Base-by-base conservation (phyloP, 2,113 vertebrate species). In the Protobothrops flavoviridis region DNA sequence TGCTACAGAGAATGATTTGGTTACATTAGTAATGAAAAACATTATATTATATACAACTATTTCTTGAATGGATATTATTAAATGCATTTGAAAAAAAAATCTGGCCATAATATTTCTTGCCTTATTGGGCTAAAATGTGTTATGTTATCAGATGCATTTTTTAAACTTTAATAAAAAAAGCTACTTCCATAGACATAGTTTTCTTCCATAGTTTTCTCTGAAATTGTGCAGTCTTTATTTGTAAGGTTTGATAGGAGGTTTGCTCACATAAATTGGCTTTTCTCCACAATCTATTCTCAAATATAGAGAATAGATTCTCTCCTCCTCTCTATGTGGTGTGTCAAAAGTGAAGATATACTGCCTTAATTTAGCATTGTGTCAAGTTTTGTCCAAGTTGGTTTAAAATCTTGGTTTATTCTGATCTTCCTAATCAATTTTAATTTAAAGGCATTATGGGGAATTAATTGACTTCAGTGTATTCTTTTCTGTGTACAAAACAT, bases 21-120 rank as follows among this genome's bases (percentile, higher is more conserved):
- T 87, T 93, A 21, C 17, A 48, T 20, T 59, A 88, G 39, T 93
- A 86, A 91, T 48, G 26, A 90, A 21, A 93, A 50, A 50, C 48
- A 50, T 50, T 50, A 50, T 8, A 50, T 50, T 50, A 50, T 50
- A 21, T 81, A 21, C 33, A 81, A 69, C 64, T 69, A 69, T n/a
- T 29, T 69, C 33, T 69, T 11, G 23, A 90, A 3, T 93, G 55
- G 43, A 85, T 93, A 61, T 88, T 24, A 88, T 93, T 48, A 96
- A 85, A 94, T 55, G 64, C 61, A 29, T 88, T 48, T 59, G 61
- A 69, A 89, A 29, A 10, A 52, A 24, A 61, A 94, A 87, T 69
- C 87, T 69, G 43, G 48, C 33, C n/a, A 23, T 90, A 45, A 56
- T 3, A 59, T 86, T 91, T 6, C 92, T 64, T 55, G 64, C 93